Evolutionary conservation across 2,797 vertebrate species (phyloP), one percentile per base, ranked within the genome.

Genomic region (Octomys mimax): DNA sequence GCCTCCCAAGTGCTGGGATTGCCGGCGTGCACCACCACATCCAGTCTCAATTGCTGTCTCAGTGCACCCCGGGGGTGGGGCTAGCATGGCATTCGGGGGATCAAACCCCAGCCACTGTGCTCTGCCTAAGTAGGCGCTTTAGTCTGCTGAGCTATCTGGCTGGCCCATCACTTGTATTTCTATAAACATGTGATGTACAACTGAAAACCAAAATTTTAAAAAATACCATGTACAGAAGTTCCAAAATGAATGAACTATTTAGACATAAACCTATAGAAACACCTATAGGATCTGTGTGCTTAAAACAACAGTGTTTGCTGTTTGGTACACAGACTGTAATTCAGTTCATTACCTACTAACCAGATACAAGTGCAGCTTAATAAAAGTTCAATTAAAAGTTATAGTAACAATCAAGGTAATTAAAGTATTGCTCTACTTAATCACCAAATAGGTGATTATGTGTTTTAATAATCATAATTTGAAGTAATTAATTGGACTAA

Each of bases 391-490:
- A 3, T 75, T 39, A 81, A 71, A 39, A 89, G 21, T 49, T 91
- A 88, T 19, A 78, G 8, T 54, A 82, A 33, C 24, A 85, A 78
- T 88, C 71, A 90, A 16, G 78, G n/a, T 46, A 91, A 92, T 91
- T 83, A 75, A 75, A 33, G 71, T 19, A 77, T 59, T 87, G 46
- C 22, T 87, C 46, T 59, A 46, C 5, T 85, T 92, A 93, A 87
- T 12, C 92, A 26, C 0, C 11, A 81, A 85, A 33, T 49, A 46
- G n/a, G 78, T 9, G 10, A 87, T 85, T 71, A 22, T 42, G 39
- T 73, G 36, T 22, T 77, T 77, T 77, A 46, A 77, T 42, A 73
- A 24, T 39, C 22, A 42, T 75, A 46, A 46, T 46, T 75, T 75
- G 24, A 75, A 62, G 26, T 86, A 62, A 89, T 84, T 84, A 54